Percentiles rank a stretch among this genome's conserved stretches.
Evolutionary conservation across 2,113 vertebrate genomes (phyloP).

Genomic region (Geococcyx californianus): DNA sequence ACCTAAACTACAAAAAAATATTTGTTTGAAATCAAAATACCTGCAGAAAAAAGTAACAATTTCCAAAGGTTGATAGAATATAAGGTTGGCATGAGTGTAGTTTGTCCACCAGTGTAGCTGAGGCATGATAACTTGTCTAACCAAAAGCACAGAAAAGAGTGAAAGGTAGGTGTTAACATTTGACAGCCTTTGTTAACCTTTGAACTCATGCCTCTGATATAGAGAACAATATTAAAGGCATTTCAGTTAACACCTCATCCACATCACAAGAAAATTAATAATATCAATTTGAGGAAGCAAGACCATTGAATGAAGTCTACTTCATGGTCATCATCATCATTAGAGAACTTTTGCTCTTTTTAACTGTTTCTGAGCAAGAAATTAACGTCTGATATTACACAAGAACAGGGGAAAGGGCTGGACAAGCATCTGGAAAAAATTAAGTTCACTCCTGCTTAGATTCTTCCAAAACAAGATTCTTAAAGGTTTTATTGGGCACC

Average conservation of each 20-base stretch:
- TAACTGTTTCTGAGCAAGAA: background rate
- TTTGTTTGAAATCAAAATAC: background rate
- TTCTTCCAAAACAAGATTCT: conserved; percentile 54
- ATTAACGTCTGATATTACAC: conserved; percentile 22
- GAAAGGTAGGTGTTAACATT: rapidly evolving
- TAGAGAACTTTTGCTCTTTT: background rate
- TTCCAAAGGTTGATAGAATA: background rate
- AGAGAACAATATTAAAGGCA: background rate
- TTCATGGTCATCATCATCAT: background rate
- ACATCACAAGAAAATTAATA: background rate
- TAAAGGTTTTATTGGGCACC: conserved; percentile 52
- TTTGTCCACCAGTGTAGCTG: background rate
- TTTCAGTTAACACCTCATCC: background rate
- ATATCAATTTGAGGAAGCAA: background rate
- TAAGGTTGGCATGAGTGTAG: background rate
- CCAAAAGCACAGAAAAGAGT: background rate
- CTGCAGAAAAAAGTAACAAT: background rate
- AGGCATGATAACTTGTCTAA: background rate
- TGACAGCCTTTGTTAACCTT: background rate
- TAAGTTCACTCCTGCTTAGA: conserved; percentile 37
- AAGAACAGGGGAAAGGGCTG: conserved; percentile 23
- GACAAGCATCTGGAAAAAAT: conserved; percentile 61
- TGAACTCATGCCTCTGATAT: background rate
- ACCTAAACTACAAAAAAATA: background rate
- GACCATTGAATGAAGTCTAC: background rate